Evolutionary conservation across 2,797 vertebrate species (phyloP), one percentile per base, ranked within the genome.

Genomic region (Danio kyathit): DNA sequence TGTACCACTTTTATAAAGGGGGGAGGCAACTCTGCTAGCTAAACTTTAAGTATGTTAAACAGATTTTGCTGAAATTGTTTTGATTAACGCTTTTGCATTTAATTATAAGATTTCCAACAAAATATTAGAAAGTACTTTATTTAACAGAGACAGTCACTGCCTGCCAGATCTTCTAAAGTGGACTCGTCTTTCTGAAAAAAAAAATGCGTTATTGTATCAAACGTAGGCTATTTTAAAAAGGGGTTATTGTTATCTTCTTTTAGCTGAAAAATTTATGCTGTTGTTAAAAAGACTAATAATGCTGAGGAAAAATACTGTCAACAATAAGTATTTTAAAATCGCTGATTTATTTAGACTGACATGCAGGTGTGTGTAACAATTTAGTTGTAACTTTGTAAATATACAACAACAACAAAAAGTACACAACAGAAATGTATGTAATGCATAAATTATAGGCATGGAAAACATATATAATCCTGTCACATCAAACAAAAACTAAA

Each of bases 1-100:
- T 84, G 91, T 91, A 93, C 93, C 92, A 94, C 82, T 89, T 86
- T 74, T 74, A 29, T 0, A 80, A 43, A 67, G 83, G 90, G 91
- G 87, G 87, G 9, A 56, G 10, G 17, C 56, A 4, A 43, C 52
- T 63, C 6, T 73, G 52, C 13, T 9, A 6, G 8, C 19, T 14
- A 40, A 60, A 66, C 51, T 6, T 5, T 11, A 57, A 6, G 12
- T 40, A 51, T 11, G 10, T 41, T 7, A 12, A 56, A 63, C 17
- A 0, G 7, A 10, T 79, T n/a, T 52, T 21, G 7, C 19, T 60
- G 21, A 49, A 49, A 6, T 2, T 14, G 49, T 7, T n/a, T n/a
- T 13, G 14, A 51, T 12, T 14, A 1, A 72, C n/a, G 1, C 5
- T 5, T 38, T 74, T 74, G 13, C 60, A 61, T 9, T n/a, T 0